Conservation (phyloP, 2,797 vertebrate species). For the Bradypus variegatus region DNA sequence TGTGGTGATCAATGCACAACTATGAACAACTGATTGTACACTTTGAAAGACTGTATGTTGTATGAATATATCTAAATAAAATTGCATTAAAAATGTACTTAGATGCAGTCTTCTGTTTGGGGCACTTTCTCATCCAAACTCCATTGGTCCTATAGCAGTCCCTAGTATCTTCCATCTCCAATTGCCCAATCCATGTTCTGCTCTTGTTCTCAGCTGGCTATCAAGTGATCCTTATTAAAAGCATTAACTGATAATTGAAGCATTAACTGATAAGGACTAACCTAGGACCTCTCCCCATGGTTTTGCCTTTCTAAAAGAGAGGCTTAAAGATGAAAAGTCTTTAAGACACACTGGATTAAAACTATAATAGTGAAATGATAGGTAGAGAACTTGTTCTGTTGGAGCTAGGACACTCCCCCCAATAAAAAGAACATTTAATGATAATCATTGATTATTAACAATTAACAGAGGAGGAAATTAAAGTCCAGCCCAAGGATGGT, state of each 20-base stretch:
- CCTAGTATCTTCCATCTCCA: background rate
- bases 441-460: background rate
- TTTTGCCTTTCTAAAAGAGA: conserved; percentile 16
- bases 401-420: background rate
- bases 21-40: too few relatives aligned
- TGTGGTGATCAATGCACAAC: too few relatives aligned
- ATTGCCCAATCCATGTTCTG: background rate
- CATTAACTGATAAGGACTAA: background rate
- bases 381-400: background rate
- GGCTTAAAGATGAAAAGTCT: background rate
- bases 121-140: background rate
- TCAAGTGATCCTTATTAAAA: conserved; percentile 12
- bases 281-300: background rate
- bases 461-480: background rate
- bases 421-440: background rate
- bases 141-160: background rate
- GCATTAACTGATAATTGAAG: background rate
- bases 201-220: background rate
- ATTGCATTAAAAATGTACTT: background rate
- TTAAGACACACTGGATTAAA: background rate
- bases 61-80: too few relatives aligned
- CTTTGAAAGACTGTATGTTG: too few relatives aligned
- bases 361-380: background rate
- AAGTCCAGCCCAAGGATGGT: background rate
- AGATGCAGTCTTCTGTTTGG: background rate